phyloP scores from a whole-genome alignment of 2,113 vertebrate genomes.

The Corythornis vintsioides region DNA sequence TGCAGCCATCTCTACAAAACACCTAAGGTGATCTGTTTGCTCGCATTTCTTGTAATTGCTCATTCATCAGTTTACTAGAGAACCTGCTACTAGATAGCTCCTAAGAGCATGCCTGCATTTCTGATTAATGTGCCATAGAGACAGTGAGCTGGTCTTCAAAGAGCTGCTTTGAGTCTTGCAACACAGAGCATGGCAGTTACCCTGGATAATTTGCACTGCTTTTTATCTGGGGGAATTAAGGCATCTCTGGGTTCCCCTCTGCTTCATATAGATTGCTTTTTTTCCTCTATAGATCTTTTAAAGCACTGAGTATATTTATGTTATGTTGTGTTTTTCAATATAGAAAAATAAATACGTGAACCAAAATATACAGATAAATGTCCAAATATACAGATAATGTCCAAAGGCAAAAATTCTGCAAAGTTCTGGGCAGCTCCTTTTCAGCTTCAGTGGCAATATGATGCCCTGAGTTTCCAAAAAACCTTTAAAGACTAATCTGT shows the following conservation, averaged over 20 bases:
- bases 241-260: not conserved
- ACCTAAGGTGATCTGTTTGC: not conserved
- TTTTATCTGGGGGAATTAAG: not conserved
- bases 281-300: not conserved
- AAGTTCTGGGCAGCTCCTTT: not conserved
- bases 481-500: not conserved
- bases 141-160: not conserved
- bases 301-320: not conserved
- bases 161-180: not conserved
- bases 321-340: not conserved
- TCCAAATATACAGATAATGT: not conserved
- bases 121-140: not conserved
- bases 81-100: not conserved
- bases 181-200: fast-evolving
- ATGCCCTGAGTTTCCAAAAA: not conserved
- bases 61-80: not conserved
- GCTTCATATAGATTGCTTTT: not conserved
- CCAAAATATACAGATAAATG: not conserved
- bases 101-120: not conserved
- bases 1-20: not conserved
- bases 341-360: not conserved
- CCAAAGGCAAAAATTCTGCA: not conserved
- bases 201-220: not conserved
- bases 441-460: not conserved
- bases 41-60: conserved; percentile 12